Evolutionary conservation across 2,113 vertebrate species (phyloP).

Genomic region (Rhabdomys dilectus): DNA sequence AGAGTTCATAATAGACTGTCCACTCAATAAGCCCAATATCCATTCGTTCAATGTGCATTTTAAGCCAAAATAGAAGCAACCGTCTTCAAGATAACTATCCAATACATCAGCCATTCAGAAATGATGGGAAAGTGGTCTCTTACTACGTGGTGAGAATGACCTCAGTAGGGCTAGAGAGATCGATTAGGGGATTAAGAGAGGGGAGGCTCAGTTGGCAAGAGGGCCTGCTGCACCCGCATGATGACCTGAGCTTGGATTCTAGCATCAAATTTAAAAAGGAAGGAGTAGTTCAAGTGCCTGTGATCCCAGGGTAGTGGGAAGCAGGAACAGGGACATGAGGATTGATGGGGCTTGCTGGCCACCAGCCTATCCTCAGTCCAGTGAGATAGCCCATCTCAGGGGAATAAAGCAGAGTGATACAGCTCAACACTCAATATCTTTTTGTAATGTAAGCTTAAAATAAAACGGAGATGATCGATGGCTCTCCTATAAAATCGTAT

Average conservation of each 20-base stretch:
- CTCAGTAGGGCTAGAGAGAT: neutral
- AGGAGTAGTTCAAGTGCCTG: neutral
- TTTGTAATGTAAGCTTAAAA: neutral
- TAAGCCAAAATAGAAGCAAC: neutral
- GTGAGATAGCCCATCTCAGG: neutral
- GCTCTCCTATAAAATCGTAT: neutral
- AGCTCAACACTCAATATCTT: neutral
- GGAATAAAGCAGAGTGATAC: neutral
- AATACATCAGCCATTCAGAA: neutral
- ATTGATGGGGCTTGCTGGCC: neutral
- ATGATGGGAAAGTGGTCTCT: neutral
- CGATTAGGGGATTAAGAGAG: neutral
- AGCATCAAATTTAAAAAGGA: too few species aligned
- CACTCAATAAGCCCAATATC: neutral
- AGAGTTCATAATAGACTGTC: neutral
- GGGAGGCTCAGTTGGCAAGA: neutral
- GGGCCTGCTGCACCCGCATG: too few species aligned
- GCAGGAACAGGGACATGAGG: neutral
- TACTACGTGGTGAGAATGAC: neutral
- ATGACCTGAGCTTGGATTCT: neutral
- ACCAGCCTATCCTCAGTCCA: neutral
- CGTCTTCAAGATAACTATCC: neutral
- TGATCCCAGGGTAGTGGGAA: neutral
- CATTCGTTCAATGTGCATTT: neutral
- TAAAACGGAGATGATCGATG: neutral